Evolutionary conservation across 2,797 vertebrate genomes (phyloP).

Genomic region (Sparidentex hasta): DNA sequence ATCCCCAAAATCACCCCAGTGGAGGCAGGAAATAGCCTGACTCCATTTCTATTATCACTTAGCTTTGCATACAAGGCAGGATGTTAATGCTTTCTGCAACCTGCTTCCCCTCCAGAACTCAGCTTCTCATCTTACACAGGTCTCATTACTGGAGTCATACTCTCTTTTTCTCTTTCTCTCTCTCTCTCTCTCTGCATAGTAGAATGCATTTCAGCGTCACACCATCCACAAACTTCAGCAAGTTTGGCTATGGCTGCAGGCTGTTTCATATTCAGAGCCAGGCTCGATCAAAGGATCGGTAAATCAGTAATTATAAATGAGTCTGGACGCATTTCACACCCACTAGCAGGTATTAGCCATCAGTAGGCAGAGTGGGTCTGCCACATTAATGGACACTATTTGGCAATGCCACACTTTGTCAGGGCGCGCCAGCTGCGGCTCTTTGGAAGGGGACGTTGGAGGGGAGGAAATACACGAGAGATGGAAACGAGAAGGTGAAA

Average conservation of each 20-base stretch:
- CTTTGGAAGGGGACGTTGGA: slow-evolving; percentile 32
- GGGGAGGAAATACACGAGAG: slow-evolving; percentile 15
- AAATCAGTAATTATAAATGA: slow-evolving; percentile 65
- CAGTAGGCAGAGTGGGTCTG: slow-evolving; percentile 49
- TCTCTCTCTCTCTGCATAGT: not conserved
- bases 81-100: slow-evolving; percentile 60
- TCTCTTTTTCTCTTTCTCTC: slow-evolving; percentile 1
- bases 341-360: slow-evolving; percentile 63
- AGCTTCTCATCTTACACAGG: slow-evolving; percentile 35
- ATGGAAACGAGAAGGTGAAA: slow-evolving; percentile 47
- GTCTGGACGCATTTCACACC: slow-evolving; percentile 60
- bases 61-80: slow-evolving; percentile 50
- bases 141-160: slow-evolving; percentile 55
- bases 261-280: slow-evolving; percentile 70
- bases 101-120: slow-evolving; percentile 53
- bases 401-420: slow-evolving; percentile 57
- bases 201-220: slow-evolving; percentile 49
- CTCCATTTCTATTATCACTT: slow-evolving; percentile 68
- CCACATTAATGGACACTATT: slow-evolving; percentile 65
- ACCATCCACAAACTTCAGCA: slow-evolving; percentile 48
- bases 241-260: slow-evolving; percentile 34
- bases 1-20: slow-evolving; percentile 46
- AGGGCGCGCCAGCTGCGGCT: slow-evolving; percentile 64
- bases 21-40: slow-evolving; percentile 67
- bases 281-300: slow-evolving; percentile 61